phyloP scores from a whole-genome alignment of 1,140 invertebrate genomes.

The Neodiprion lecontei region DNA sequence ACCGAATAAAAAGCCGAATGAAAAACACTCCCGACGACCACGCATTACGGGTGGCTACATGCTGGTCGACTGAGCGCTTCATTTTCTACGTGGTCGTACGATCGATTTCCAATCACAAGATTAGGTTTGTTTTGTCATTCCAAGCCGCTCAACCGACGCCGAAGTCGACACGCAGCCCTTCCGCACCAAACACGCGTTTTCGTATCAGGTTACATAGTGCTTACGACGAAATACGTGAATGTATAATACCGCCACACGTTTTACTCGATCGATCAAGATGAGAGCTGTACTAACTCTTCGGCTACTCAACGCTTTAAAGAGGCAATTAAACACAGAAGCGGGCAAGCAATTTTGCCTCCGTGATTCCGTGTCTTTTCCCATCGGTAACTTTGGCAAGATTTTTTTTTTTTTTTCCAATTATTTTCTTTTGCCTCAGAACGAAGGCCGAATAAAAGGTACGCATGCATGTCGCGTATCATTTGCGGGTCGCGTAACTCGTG shows the following conservation, averaged over 20 bases:
- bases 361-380: no score
- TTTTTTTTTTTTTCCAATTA: neutral
- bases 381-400: no score
- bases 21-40: neutral
- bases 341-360: no score
- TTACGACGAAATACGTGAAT: no score
- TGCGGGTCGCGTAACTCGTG: slow-evolving; percentile 44
- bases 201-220: no score
- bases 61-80: neutral
- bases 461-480: slow-evolving; percentile 61
- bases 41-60: neutral
- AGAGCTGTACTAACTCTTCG: no score
- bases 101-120: slow-evolving; percentile 2
- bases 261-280: no score
- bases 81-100: neutral
- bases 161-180: neutral
- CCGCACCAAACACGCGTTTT: neutral
- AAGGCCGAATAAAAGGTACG: neutral
- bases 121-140: neutral
- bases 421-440: no score
- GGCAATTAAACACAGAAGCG: no score
- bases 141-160: neutral
- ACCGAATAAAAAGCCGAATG: slow-evolving; percentile 7
- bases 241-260: no score
- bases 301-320: no score